phyloP scores from a whole-genome alignment of 2,797 vertebrate genomes.

The Typhlichthys eigenmanni region DNA sequence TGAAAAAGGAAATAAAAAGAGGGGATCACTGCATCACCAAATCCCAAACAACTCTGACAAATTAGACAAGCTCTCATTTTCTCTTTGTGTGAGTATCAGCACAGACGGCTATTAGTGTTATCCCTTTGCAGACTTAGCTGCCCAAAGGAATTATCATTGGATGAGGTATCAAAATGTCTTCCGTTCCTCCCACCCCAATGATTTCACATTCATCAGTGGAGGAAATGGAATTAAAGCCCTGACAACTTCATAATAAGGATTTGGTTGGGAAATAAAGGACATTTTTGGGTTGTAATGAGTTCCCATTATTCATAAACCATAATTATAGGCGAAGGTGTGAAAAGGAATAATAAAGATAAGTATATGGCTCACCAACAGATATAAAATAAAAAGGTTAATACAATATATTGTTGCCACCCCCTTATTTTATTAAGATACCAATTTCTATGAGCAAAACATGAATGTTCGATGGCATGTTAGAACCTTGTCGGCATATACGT shows the following conservation, averaged over 20 bases:
- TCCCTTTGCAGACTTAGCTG: conserved; percentile 50
- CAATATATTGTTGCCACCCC: conserved; percentile 9
- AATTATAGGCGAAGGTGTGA: conserved; percentile 43
- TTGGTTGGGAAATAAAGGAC: conserved; percentile 60
- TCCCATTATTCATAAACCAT: conserved; percentile 55
- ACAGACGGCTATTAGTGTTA: conserved; percentile 53
- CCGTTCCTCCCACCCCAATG: conserved; percentile 46
- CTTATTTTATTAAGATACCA: conserved; percentile 14
- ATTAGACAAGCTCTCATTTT: conserved; percentile 38
- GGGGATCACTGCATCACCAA: no score
- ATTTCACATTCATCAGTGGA: conserved; percentile 67
- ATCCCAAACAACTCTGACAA: conserved; percentile 20
- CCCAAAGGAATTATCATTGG: conserved; percentile 56
- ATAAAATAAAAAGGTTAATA: conserved; percentile 15
- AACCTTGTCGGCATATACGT: conserved; percentile 5
- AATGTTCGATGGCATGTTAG: conserved; percentile 25
- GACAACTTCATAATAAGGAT: conserved; percentile 71
- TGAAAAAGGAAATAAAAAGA: no score
- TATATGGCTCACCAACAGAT: conserved; percentile 1
- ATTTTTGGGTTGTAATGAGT: conserved; percentile 54
- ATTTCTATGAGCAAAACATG: conserved; percentile 30
- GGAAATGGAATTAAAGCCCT: conserved; percentile 66
- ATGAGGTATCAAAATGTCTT: conserved; percentile 65
- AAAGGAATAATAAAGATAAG: conserved; percentile 10
- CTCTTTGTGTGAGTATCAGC: conserved; percentile 52